A percentile compares a stretch with the other conserved stretches of the same genome.
Conservation (phyloP, 2,888 invertebrate species). For the Carterocephalus palaemon region DNA sequence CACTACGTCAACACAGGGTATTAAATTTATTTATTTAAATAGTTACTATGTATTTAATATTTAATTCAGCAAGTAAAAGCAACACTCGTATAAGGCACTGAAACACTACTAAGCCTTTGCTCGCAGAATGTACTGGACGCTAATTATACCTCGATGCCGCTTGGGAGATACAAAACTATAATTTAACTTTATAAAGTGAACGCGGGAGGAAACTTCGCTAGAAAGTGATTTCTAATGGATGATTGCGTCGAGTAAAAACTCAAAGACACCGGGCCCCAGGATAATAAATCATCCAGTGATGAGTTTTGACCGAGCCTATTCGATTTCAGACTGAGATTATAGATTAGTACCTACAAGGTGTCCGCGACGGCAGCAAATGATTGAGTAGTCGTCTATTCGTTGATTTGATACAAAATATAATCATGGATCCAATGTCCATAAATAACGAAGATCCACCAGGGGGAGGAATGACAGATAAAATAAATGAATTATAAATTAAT, state of each 20-base stretch:
- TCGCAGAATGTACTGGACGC: slow-evolving; percentile 12
- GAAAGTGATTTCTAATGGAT: slow-evolving; percentile 22
- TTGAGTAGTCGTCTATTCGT: too few species aligned
- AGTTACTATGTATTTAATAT: background rate
- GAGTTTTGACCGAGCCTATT: slow-evolving; percentile 11
- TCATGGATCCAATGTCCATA: too few species aligned
- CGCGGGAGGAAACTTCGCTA: slow-evolving; percentile 14
- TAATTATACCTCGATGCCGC: slow-evolving; percentile 19
- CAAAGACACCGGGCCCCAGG: slow-evolving; percentile 9
- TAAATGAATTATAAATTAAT: too few species aligned
- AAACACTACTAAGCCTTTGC: slow-evolving; percentile 18
- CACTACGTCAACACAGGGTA: too few species aligned
- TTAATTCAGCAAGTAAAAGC: background rate
- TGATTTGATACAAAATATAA: too few species aligned
- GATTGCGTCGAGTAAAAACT: slow-evolving; percentile 16
- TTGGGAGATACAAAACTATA: slow-evolving; percentile 13
- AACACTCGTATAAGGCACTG: slow-evolving; percentile 7
- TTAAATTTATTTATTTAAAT: background rate
- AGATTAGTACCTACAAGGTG: background rate
- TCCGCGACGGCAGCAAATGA: too few species aligned
- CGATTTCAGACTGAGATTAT: background rate
- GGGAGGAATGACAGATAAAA: too few species aligned
- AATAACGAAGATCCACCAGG: too few species aligned
- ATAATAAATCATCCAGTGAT: slow-evolving; percentile 23
- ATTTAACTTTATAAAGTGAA: slow-evolving; percentile 21